Evolutionary conservation across 2,113 vertebrate species (phyloP).

Genomic region (Percina caprodes): DNA sequence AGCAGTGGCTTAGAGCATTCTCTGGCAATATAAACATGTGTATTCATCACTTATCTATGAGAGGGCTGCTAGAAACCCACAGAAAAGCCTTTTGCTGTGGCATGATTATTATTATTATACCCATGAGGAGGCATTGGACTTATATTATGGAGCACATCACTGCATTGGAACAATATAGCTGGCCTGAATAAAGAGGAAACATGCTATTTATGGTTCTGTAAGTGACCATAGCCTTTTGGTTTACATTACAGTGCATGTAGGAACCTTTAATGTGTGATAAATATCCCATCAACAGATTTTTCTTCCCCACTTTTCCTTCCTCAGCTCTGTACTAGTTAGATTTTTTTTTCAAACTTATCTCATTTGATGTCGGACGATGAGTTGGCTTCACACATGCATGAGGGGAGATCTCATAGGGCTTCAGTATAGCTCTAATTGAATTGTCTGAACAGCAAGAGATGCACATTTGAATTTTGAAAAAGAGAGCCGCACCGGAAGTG

Average conservation of each 20-base stretch:
- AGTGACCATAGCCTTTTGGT: conserved; percentile 31
- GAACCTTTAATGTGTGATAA: conserved; percentile 16
- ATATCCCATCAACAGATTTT: conserved; percentile 38
- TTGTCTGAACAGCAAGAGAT: conserved; percentile 57
- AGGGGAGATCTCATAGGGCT: conserved; percentile 62
- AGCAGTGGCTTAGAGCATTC: not conserved
- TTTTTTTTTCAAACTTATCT: not conserved
- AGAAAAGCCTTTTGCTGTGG: not conserved
- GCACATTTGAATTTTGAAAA: conserved; percentile 45
- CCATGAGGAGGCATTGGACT: not conserved
- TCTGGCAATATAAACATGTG: not conserved
- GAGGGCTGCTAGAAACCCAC: not conserved
- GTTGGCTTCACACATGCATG: conserved; percentile 56
- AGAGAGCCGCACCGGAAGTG: conserved; percentile 35
- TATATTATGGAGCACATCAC: conserved; percentile 21
- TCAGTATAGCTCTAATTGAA: conserved; percentile 74
- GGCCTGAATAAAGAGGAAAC: conserved; percentile 36
- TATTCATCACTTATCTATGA: conserved; percentile 4
- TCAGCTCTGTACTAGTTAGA: not conserved
- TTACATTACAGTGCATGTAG: not conserved
- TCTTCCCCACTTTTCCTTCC: conserved; percentile 1
- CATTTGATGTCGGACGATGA: conserved; percentile 37
- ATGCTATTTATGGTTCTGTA: conserved; percentile 50
- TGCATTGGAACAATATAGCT: conserved; percentile 29
- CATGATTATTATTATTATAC: not conserved